These are phyloP conservation scores for Scaptomyza caliginosa DNA, from an alignment of 2,888 invertebrate species.

Conservation along the genomic window DNA sequence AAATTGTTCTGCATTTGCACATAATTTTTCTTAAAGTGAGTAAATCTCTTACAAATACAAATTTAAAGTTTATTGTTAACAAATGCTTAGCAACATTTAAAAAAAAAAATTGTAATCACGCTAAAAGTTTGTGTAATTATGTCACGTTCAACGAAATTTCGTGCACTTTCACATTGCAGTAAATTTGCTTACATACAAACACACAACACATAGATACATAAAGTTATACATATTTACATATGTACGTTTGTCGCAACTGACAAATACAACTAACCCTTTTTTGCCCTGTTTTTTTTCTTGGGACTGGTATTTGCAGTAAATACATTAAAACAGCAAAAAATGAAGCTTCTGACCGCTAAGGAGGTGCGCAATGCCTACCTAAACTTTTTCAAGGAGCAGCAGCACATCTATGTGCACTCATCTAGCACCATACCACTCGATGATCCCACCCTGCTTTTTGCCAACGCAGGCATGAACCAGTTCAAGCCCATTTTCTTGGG, in stretches of 20 bases:
- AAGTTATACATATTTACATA: not conserved
- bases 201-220: slow-evolving; percentile 3
- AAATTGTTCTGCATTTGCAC: slow-evolving; percentile 62
- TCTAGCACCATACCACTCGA: slow-evolving; percentile 98
- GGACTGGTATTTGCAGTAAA: slow-evolving; percentile 4
- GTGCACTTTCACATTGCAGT: slow-evolving; percentile 64
- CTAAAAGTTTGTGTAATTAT: slow-evolving; percentile 26
- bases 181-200: not conserved
- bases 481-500: slow-evolving; percentile 99
- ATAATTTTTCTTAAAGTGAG: slow-evolving; percentile 60
- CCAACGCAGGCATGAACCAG: slow-evolving; percentile 99
- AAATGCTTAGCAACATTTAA: not conserved
- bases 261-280: slow-evolving; percentile 34
- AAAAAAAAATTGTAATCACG: slow-evolving; percentile 8
- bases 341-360: slow-evolving; percentile 85
- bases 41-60: slow-evolving; percentile 42
- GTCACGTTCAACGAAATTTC: slow-evolving; percentile 35
- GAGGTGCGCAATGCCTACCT: slow-evolving; percentile 94
- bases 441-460: slow-evolving; percentile 98
- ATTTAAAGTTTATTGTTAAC: not conserved
- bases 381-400: slow-evolving; percentile 94
- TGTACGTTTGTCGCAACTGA: slow-evolving; percentile 52
- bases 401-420: slow-evolving; percentile 97
- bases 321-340: slow-evolving; percentile 29
- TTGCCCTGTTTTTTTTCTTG: not conserved